phyloP scores from a whole-genome alignment of 2,797 vertebrate species.

The Galago senegalensis region DNA sequence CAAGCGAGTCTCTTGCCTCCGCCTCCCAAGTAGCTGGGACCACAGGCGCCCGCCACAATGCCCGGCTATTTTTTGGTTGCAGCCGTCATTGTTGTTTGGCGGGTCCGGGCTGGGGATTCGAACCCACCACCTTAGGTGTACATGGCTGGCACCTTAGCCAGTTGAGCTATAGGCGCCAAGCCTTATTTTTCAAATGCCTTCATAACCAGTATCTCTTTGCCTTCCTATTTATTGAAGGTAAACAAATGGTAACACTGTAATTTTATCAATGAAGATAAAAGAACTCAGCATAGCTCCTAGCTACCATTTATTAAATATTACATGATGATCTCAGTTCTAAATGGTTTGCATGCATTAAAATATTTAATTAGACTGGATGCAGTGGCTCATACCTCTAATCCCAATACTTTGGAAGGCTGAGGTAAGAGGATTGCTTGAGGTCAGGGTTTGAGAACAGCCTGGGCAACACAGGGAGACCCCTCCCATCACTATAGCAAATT shows the following conservation, averaged over 20 bases:
- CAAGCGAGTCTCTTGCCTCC: too few species aligned
- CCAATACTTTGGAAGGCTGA: neutral
- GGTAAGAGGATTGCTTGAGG: neutral
- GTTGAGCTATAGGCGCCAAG: too few species aligned
- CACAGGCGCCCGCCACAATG: too few species aligned
- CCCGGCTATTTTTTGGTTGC: too few species aligned
- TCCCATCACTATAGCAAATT: neutral
- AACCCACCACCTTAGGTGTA: too few species aligned
- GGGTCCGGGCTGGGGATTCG: too few species aligned
- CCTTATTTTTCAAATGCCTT: constrained; percentile 1
- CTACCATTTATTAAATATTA: neutral
- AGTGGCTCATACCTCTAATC: neutral
- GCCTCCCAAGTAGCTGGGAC: too few species aligned
- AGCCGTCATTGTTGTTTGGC: too few species aligned
- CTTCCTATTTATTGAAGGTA: neutral
- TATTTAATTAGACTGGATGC: neutral
- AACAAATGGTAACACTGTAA: neutral
- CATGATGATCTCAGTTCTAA: neutral
- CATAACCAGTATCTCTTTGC: neutral
- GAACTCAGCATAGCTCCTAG: neutral
- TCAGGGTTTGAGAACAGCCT: neutral
- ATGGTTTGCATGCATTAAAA: neutral
- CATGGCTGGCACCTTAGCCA: too few species aligned
- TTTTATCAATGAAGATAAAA: neutral
- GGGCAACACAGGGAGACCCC: neutral